Evolutionary conservation across 1,140 invertebrate species (phyloP).

Genomic region (Cotesia typhae): DNA sequence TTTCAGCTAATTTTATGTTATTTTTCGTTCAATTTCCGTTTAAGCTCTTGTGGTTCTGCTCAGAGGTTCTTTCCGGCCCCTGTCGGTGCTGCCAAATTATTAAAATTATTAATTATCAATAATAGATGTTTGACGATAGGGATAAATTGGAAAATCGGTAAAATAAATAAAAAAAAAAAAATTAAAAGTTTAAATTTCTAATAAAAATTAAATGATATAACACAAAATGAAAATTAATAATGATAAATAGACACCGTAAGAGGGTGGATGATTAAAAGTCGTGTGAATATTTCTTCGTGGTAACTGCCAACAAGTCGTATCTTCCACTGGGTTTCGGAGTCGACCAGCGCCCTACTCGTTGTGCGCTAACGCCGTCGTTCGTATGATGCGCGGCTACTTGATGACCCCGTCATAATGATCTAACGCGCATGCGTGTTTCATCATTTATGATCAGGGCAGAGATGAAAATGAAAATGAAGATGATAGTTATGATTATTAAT

Average conservation of each 20-base stretch:
- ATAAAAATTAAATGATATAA: neutral
- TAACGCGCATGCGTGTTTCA: slow-evolving; percentile 54
- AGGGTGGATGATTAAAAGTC: slow-evolving; percentile 28
- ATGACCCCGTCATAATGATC: slow-evolving; percentile 58
- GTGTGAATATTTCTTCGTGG: slow-evolving; percentile 37
- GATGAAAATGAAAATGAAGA: too few species aligned
- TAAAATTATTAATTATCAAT: too few species aligned
- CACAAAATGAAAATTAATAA: neutral
- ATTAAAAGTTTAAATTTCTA: slow-evolving; percentile 6
- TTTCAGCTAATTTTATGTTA: slow-evolving; percentile 24
- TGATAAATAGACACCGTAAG: slow-evolving; percentile 32
- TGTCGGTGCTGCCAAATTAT: slow-evolving; percentile 32
- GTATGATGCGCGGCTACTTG: slow-evolving; percentile 61
- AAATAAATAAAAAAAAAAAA: slow-evolving; percentile 20
- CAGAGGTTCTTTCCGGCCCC: slow-evolving; percentile 34
- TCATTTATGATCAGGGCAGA: slow-evolving; percentile 17
- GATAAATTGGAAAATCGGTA: too few species aligned
- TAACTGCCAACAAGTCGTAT: slow-evolving; percentile 44
- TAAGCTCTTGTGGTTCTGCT: slow-evolving; percentile 6
- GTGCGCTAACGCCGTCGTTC: slow-evolving; percentile 65
- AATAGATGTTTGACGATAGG: too few species aligned
- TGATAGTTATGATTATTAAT: too few species aligned
- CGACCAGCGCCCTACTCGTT: slow-evolving; percentile 66
- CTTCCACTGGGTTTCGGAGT: slow-evolving; percentile 59
- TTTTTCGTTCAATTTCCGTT: slow-evolving; percentile 20